Evolutionary conservation across 2,113 vertebrate genomes (phyloP).

Genomic region (Microtus richardsoni): DNA sequence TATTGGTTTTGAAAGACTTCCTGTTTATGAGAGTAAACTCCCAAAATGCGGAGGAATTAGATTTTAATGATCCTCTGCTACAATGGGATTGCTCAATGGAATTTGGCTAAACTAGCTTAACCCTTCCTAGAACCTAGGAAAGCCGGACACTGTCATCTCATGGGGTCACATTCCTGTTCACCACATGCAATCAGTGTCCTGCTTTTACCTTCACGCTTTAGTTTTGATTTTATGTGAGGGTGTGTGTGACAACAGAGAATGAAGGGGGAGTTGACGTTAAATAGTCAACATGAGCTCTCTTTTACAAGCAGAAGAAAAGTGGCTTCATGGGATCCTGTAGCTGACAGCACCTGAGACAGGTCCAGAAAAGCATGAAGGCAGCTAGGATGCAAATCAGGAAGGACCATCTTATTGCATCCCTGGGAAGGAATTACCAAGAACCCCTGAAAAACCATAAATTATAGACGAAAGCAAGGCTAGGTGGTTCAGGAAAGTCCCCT

Average conservation of each 20-base stretch:
- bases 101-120: not conserved
- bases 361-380: not conserved
- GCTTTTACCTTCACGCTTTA: not conserved
- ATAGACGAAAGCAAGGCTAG: not conserved
- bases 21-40: conserved; percentile 71
- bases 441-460: not conserved
- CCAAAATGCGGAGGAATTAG: conserved; percentile 63
- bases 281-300: not conserved
- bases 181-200: not conserved
- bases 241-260: not conserved
- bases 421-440: not conserved
- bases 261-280: not conserved
- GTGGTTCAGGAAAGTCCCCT: too few species aligned
- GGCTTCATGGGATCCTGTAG: not conserved
- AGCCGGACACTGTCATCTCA: not conserved
- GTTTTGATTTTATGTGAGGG: not conserved
- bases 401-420: too few species aligned
- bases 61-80: conserved; percentile 61
- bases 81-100: conserved; percentile 16
- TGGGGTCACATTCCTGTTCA: not conserved
- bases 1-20: conserved; percentile 62
- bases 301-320: not conserved
- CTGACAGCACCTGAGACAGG: not conserved
- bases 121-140: not conserved
- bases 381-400: not conserved